phyloP scores from a whole-genome alignment of 1,140 invertebrate species.

The Aphelinus certus region DNA sequence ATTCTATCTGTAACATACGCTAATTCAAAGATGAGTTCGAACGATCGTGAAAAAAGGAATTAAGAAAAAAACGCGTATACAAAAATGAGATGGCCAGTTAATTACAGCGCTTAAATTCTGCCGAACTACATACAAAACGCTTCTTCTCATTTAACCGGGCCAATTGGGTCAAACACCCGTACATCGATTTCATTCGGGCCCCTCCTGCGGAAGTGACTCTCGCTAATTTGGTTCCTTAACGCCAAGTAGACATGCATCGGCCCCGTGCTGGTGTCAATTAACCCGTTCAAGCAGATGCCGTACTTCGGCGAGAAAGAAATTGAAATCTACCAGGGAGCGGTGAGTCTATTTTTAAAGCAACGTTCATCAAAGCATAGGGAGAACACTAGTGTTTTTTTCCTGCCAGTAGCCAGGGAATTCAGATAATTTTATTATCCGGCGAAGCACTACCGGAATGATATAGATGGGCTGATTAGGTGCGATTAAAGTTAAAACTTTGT shows the following conservation, averaged over 20 bases:
- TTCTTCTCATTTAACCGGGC: neutral
- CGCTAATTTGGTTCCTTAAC: conserved; percentile 54
- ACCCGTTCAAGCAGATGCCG: conserved; percentile 81
- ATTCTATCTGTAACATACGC: too few relatives aligned
- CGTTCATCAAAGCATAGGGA: too few relatives aligned
- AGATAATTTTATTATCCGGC: too few relatives aligned
- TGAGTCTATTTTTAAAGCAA: conserved; percentile 59
- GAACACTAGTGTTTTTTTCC: too few relatives aligned
- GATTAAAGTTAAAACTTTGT: too few relatives aligned
- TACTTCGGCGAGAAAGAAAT: conserved; percentile 80
- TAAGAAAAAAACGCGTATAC: too few relatives aligned
- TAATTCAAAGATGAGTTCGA: too few relatives aligned
- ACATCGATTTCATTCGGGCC: conserved; percentile 25
- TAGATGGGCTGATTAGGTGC: too few relatives aligned
- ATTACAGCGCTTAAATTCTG: neutral
- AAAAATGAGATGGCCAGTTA: too few relatives aligned
- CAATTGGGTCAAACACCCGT: neutral
- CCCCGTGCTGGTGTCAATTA: conserved; percentile 81
- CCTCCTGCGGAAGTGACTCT: neutral
- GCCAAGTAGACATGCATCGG: conserved; percentile 80
- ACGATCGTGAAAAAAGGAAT: too few relatives aligned
- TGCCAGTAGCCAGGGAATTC: too few relatives aligned
- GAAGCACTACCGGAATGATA: too few relatives aligned
- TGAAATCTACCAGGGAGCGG: conserved; percentile 79
- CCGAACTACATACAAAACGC: neutral